Evolutionary conservation across 1,140 invertebrate species (phyloP).

Genomic region (Drosophila funebris): DNA sequence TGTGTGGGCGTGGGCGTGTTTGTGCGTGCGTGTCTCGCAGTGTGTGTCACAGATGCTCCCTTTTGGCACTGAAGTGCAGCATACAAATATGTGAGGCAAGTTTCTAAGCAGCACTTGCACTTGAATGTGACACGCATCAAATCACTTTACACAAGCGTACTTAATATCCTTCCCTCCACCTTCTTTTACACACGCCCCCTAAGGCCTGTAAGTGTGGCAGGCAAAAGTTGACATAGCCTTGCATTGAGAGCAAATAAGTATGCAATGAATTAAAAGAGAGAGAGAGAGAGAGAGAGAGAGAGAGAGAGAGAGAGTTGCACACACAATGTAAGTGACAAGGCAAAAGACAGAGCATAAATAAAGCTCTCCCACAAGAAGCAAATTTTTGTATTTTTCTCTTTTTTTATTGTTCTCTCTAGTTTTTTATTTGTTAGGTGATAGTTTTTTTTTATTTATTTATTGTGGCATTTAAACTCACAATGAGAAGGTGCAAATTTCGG

Average conservation of each 20-base stretch:
- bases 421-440: no score
- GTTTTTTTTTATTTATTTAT: no score
- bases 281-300: not conserved
- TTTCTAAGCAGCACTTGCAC: slow-evolving; percentile 46
- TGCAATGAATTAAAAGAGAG: slow-evolving; percentile 29
- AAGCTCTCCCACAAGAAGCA: no score
- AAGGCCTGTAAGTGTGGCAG: not conserved
- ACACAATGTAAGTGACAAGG: not conserved
- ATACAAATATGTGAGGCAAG: slow-evolving; percentile 25
- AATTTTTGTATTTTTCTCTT: no score
- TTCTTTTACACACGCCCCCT: no score
- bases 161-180: slow-evolving; percentile 40
- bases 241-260: slow-evolving; percentile 7
- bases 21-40: not conserved
- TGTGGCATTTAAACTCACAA: no score
- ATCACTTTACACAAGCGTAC: slow-evolving; percentile 68
- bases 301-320: not conserved
- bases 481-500: no score
- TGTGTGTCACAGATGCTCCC: slow-evolving; percentile 20
- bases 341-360: not conserved
- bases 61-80: slow-evolving; percentile 17
- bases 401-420: no score
- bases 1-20: slow-evolving; percentile 4
- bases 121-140: slow-evolving; percentile 64
- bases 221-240: slow-evolving; percentile 4